Percentiles rank a stretch among this genome's conserved stretches.
Conservation (phyloP, 2,797 vertebrate genomes). For the Hemibagrus guttatus region DNA sequence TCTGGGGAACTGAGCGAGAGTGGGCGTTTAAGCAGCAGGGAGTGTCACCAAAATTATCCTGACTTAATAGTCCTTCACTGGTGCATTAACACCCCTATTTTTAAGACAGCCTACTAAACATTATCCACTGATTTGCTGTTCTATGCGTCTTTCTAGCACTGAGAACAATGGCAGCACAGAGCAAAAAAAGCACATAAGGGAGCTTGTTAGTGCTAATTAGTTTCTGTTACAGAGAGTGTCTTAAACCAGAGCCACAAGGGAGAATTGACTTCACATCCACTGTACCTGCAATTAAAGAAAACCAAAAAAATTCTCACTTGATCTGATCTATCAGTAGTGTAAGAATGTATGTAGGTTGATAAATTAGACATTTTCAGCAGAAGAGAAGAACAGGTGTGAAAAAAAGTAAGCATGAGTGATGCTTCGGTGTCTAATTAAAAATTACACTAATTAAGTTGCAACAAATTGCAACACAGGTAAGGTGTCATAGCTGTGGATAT, state of each 20-base stretch:
- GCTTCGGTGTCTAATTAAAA: neutral
- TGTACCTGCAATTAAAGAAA: slow-evolving; percentile 20
- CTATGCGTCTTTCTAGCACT: slow-evolving; percentile 22
- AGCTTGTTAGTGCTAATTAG: slow-evolving; percentile 71
- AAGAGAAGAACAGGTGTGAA: neutral
- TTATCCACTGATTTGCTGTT: neutral
- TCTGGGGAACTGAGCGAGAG: neutral
- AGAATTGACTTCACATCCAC: slow-evolving; percentile 17
- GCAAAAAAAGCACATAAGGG: slow-evolving; percentile 31
- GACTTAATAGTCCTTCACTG: slow-evolving; percentile 27
- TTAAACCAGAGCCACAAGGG: slow-evolving; percentile 55
- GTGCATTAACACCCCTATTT: slow-evolving; percentile 27
- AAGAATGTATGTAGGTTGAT: neutral
- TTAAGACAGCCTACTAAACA: slow-evolving; percentile 14
- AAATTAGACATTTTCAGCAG: neutral
- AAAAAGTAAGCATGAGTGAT: neutral
- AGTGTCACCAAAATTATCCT: slow-evolving; percentile 18
- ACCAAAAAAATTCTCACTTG: too few relatives aligned
- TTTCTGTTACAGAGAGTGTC: slow-evolving; percentile 60
- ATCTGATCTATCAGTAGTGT: neutral
- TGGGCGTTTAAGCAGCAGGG: slow-evolving; percentile 25
- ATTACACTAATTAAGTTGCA: neutral
- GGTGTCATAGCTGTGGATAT: neutral
- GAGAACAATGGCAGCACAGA: slow-evolving; percentile 16
- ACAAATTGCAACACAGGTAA: neutral